phyloP scores from a whole-genome alignment of 2,113 vertebrate species.

The Dendrocopos noguchii region DNA sequence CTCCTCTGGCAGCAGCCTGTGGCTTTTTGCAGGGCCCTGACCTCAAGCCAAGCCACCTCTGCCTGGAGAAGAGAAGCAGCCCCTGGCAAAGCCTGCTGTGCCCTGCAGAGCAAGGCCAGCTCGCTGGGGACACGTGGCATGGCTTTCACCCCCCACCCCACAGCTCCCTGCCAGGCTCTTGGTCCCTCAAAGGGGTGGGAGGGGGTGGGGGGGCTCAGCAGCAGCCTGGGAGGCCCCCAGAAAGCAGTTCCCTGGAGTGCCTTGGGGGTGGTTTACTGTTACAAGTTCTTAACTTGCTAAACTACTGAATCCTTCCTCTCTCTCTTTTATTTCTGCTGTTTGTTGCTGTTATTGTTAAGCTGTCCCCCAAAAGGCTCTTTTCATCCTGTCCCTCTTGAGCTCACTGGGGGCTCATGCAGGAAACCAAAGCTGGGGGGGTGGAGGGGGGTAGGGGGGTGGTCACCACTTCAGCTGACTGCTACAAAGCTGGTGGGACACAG shows the following conservation, averaged over 20 bases:
- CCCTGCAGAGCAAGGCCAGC: neutral
- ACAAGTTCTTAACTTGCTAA: slow-evolving; percentile 72
- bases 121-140: neutral
- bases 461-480: neutral
- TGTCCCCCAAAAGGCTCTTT: neutral
- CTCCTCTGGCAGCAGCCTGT: neutral
- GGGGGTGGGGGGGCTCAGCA: neutral
- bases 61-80: neutral
- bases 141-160: neutral
- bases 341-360: neutral
- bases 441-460: too few species aligned
- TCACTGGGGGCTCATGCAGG: neutral
- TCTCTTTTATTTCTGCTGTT: neutral
- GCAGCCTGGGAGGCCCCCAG: neutral
- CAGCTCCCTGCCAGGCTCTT: neutral
- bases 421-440: neutral
- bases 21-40: neutral
- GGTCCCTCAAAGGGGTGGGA: neutral
- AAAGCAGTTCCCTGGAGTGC: neutral
- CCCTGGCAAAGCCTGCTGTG: neutral
- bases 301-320: slow-evolving; percentile 31
- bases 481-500: neutral
- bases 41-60: neutral
- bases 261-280: slow-evolving; percentile 62
- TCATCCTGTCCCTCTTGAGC: neutral